Percentiles rank a stretch among this genome's conserved stretches.
Conservation (phyloP, 2,113 vertebrate genomes). For the Entomyzon cyanotis region DNA sequence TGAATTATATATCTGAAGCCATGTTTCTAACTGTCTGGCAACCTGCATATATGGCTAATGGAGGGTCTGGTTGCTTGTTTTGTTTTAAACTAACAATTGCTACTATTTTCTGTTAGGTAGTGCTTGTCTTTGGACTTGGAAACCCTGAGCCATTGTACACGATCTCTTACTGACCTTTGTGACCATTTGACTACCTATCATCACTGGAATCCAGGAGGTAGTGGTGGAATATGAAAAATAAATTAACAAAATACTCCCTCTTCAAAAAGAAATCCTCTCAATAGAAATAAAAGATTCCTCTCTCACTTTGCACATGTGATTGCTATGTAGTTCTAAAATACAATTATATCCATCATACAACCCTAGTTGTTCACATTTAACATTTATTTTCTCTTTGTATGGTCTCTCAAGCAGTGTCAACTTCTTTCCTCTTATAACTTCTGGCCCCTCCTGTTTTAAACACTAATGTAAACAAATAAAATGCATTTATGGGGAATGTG, state of each 20-base stretch:
- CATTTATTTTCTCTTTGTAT: neutral
- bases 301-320: neutral
- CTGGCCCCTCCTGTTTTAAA: neutral
- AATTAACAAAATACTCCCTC: neutral
- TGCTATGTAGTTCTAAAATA: neutral
- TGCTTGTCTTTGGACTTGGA: neutral
- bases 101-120: neutral
- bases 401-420: neutral
- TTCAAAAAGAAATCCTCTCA: neutral
- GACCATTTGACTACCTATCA: neutral
- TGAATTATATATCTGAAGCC: neutral
- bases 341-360: neutral
- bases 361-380: neutral
- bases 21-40: neutral
- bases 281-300: neutral
- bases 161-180: neutral
- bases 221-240: neutral
- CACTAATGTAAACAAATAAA: neutral
- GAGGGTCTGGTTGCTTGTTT: neutral
- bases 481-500: neutral
- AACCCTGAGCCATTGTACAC: neutral
- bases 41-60: neutral
- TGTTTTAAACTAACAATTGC: neutral
- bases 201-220: neutral
- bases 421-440: neutral